Evolutionary conservation across 1,140 invertebrate species (phyloP), one percentile per base, ranked within the genome.

Genomic region (Drosophila sturtevanti): DNA sequence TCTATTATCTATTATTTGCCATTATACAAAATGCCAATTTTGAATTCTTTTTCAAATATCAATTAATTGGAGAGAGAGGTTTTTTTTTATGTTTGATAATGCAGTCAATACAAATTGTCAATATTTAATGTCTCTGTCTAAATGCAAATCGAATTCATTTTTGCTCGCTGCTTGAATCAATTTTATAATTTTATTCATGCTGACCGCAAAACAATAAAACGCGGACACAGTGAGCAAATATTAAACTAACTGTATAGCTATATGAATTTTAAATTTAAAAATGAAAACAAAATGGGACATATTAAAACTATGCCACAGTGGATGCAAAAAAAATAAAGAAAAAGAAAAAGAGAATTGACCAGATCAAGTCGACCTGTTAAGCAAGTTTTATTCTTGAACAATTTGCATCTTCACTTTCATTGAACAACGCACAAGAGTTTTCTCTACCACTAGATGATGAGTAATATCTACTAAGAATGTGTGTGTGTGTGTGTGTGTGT

Each of bases 321-420:
- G 41, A 16, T 16, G n/a, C n/a, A n/a, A n/a, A n/a, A n/a, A n/a
- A n/a, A n/a, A n/a, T n/a, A n/a, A n/a, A n/a, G n/a, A n/a, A n/a
- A n/a, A n/a, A n/a, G 14, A 44, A 16, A 41, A 41, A 18, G 41
- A 44, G 14, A 44, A 44, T 14, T 55, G 52, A 3, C 14, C 7
- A 22, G 27, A 31, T 4, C 27, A 14, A 56, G n/a, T 56, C 54
- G 69, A 82, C 67, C 66, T 68, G 80, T 76, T 79, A 44, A 44
- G 62, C 67, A 51, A 85, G 77, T 79, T 76, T 31, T 31, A 31
- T 31, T 64, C 4, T 52, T 16, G 7, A 68, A 59, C 58, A 76
- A 70, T 76, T 79, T 84, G 80, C 72, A 71, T 84, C 76, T 84
- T 84, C 80, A 84, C 80, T 84, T 84, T 84, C 80, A 63, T 67